Conservation (phyloP, 2,888 invertebrate species). For the Trichopoda pennipes region DNA sequence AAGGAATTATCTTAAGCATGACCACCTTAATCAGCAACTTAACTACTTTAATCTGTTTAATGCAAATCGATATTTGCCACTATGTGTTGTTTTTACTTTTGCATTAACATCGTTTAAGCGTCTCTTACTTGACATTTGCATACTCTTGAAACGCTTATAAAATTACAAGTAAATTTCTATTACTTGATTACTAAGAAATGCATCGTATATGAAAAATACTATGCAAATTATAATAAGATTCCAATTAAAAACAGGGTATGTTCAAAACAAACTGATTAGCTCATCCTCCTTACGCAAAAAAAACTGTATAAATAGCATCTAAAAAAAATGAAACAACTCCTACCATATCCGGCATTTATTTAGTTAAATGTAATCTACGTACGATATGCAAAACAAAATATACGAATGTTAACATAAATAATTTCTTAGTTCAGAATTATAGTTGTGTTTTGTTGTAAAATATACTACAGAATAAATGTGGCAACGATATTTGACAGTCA, state of each 20-base stretch:
- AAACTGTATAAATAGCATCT: background rate
- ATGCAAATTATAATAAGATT: constrained; percentile 44
- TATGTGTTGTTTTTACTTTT: too few species aligned
- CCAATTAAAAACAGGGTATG: constrained; percentile 34
- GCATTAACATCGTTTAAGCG: too few species aligned
- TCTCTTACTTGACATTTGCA: background rate
- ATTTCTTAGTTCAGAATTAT: constrained; percentile 20
- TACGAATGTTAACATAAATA: constrained; percentile 12
- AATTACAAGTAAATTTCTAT: background rate
- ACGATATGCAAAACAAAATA: constrained; percentile 12
- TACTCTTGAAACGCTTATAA: constrained; percentile 4
- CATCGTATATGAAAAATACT: constrained; percentile 30
- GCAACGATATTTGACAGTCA: constrained; percentile 14
- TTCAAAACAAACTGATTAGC: constrained; percentile 45
- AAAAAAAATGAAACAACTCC: constrained; percentile 38
- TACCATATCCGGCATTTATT: constrained; percentile 51
- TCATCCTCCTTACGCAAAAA: constrained; percentile 43
- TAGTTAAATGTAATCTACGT: background rate
- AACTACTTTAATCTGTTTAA: too few species aligned
- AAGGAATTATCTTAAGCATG: too few species aligned
- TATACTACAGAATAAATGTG: background rate
- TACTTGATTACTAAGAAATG: constrained; percentile 16
- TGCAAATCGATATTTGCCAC: too few species aligned
- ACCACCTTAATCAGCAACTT: too few species aligned
- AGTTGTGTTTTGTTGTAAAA: background rate